These are phyloP conservation scores for Chaetodon trifasciatus DNA, from an alignment of 2,797 vertebrate species.

Conservation along the genomic window DNA sequence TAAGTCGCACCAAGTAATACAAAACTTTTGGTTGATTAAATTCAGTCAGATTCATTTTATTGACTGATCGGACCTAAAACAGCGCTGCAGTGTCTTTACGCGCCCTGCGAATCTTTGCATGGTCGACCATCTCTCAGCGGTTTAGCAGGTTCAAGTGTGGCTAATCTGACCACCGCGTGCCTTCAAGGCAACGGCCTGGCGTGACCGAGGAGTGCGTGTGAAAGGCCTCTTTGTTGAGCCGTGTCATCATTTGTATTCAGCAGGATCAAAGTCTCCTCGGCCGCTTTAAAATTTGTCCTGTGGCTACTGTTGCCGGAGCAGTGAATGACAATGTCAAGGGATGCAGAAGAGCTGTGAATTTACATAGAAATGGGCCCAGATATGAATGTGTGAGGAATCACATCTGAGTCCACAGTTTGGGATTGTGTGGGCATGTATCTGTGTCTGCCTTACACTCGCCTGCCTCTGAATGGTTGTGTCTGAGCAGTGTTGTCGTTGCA, in stretches of 20 bases:
- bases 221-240: slow-evolving; percentile 66
- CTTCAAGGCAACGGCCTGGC: slow-evolving; percentile 39
- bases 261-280: slow-evolving; percentile 66
- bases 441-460: neutral
- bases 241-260: slow-evolving; percentile 76
- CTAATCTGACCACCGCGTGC: slow-evolving; percentile 60
- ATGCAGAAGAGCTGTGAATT: slow-evolving; percentile 62
- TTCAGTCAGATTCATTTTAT: neutral
- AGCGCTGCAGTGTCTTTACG: neutral
- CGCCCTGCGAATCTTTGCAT: slow-evolving; percentile 10
- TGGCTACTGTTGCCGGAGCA: slow-evolving; percentile 52
- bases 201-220: slow-evolving; percentile 41
- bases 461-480: neutral
- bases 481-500: neutral
- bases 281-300: slow-evolving; percentile 58
- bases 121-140: slow-evolving; percentile 9
- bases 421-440: slow-evolving; percentile 31
- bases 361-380: slow-evolving; percentile 72
- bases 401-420: slow-evolving; percentile 49
- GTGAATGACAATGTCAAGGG: slow-evolving; percentile 65
- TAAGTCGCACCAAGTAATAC: neutral
- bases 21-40: too few species aligned
- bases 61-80: neutral
- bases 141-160: slow-evolving; percentile 44
- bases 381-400: slow-evolving; percentile 56